Base-by-base conservation (phyloP, 2,113 vertebrate species). In the mouse (Mus musculus) region DNA sequence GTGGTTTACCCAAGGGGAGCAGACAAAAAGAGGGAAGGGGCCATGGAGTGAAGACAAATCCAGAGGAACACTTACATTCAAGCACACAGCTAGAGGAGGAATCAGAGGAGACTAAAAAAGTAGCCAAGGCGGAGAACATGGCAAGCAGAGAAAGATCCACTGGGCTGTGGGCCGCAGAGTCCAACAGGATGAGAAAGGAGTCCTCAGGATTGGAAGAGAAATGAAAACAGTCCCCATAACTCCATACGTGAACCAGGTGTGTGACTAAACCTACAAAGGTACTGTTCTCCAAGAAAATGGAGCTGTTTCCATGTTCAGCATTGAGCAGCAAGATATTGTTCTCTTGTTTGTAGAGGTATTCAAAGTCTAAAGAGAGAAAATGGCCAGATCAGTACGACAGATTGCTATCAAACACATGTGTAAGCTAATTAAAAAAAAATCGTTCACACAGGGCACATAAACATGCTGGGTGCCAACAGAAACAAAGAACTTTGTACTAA, bases 241-340 rank as follows among this genome's bases (percentile, higher is more conserved):
- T 92, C 96, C 96, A 93, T 88, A 13, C 63, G 73, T 94, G 77
- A 94, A 92, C 95, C 71, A 76, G 92, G 93, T 89, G 95, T 46
- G 5, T 54, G 95, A 96, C 49, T 67, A 84, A 97, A 98, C 98
- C 6, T 99, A 99, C 99, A 97, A 98, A 91, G 95, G 98, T 99
- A 93, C 94, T 98, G 94, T 99, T 99, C 26, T 90, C 67, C 95
- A 99, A 91, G 91, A 99, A 63, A 90, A 96, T 39, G 12, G 97
- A 97, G 91, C 69, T 87, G 80, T 91, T 95, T 98, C 97, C 97
- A 0, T 22, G 93, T 49, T 96, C 98, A 95, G 97, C 98, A 90
- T 91, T 91, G 61, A 98, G 4, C 77, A 95, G 11, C 3, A 98
- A 93, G 76, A 99, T 11, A 93, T 98, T 63, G 19, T 99, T 98